A percentile compares a stretch with the other conserved stretches of the same genome.
These are phyloP conservation scores for Bilobella aurantiaca DNA, from an alignment of 1,140 invertebrate genomes.

Conservation along the genomic window DNA sequence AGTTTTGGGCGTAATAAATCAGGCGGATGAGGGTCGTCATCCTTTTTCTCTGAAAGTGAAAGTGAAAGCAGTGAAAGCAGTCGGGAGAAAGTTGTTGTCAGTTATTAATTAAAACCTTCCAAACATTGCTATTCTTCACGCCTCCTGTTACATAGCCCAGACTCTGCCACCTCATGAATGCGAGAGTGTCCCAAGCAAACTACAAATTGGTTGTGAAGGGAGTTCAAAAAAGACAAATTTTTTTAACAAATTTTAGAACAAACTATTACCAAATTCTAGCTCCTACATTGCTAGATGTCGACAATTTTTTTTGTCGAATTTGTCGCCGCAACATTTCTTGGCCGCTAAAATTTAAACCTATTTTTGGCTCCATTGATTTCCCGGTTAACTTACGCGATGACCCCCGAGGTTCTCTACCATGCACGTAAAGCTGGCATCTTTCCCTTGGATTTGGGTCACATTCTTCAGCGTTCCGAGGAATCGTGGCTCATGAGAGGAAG, in stretches of 20 bases:
- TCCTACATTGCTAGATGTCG: too few relatives aligned
- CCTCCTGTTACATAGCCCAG: slow-evolving; percentile 3
- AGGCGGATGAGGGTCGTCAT: slow-evolving; percentile 6
- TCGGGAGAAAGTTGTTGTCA: slow-evolving; percentile 35
- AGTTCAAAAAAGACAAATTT: too few relatives aligned
- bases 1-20: slow-evolving; percentile 29
- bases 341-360: too few relatives aligned
- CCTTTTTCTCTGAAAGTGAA: neutral
- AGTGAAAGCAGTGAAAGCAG: slow-evolving; percentile 19
- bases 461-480: slow-evolving; percentile 31
- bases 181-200: slow-evolving; percentile 5
- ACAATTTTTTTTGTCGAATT: too few relatives aligned
- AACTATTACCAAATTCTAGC: too few relatives aligned
- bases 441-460: slow-evolving; percentile 31
- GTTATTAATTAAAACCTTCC: slow-evolving; percentile 36
- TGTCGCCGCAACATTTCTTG: too few relatives aligned
- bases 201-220: too few relatives aligned
- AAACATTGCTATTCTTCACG: slow-evolving; percentile 34
- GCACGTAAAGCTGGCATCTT: slow-evolving; percentile 31
- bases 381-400: slow-evolving; percentile 27
- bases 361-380: too few relatives aligned
- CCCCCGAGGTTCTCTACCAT: slow-evolving; percentile 27
- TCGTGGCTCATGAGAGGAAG: slow-evolving; percentile 21
- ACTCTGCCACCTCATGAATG: slow-evolving; percentile 25
- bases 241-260: too few relatives aligned